phyloP scores from a whole-genome alignment of 2,888 invertebrate genomes.

The Hemicrepidius hirtus region DNA sequence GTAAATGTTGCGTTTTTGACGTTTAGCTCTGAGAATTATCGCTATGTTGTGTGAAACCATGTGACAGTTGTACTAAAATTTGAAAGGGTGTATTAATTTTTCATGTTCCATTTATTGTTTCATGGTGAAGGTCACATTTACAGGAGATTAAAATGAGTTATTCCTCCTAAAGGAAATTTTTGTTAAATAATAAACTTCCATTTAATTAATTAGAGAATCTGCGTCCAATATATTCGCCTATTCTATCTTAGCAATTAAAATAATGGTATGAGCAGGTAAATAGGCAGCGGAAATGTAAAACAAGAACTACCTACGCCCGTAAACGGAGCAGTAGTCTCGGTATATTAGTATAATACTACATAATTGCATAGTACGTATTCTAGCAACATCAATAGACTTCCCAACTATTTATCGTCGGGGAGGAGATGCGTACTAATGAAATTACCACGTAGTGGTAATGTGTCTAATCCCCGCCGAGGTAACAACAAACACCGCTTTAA shows the following conservation, averaged over 20 bases:
- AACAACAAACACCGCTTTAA: constrained; percentile 42
- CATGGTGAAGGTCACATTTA: no score
- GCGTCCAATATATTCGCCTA: no score
- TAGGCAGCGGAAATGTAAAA: neutral
- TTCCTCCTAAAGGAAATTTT: no score
- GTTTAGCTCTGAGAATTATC: neutral
- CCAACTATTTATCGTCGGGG: constrained; percentile 29
- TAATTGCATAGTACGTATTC: constrained; percentile 26
- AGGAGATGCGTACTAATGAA: constrained; percentile 39
- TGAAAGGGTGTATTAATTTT: no score
- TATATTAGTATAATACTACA: neutral
- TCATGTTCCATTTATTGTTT: no score
- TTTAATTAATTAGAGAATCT: neutral
- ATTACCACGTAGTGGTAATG: constrained; percentile 37
- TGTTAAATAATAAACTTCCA: no score
- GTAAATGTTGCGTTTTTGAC: neutral
- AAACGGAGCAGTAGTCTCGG: constrained; percentile 7
- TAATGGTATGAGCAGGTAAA: neutral
- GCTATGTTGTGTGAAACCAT: no score
- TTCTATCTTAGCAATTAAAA: neutral
- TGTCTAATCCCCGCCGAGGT: constrained; percentile 41
- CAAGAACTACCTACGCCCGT: neutral
- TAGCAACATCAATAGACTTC: constrained; percentile 33
- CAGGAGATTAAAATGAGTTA: no score
- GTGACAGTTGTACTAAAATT: no score